Base-by-base conservation (phyloP, 1,140 invertebrate species). In the Psix sp. region DNA sequence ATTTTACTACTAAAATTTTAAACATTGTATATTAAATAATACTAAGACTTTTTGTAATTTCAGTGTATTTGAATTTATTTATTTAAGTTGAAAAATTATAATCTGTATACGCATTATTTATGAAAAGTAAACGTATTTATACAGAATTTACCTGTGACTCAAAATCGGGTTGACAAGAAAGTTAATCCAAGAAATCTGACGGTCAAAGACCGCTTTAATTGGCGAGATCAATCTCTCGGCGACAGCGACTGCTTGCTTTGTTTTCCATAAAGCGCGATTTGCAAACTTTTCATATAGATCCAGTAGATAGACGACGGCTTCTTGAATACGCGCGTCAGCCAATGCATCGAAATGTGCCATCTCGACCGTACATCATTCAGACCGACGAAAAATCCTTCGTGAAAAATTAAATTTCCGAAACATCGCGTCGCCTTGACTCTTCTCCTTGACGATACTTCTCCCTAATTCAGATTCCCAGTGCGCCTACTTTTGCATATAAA, bases 401-500 rank as follows among this genome's bases (percentile, higher is more conserved):
- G 57, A 71, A 75, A 70, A 71, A 66, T 56, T 62, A 71, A 46
- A 54, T 63, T 76, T 71, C 66, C 67, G 56, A 71, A 76, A 71
- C 52, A 36, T 54, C 42, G 66, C 42, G 40, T 70, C 39, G 48
- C 65, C 60, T 67, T 71, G 66, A 60, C 56, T 63, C 39, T 31
- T 57, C 40, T 36, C 73, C 66, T 71, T 71, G 73, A 59, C 54
- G 62, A 24, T 29, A 49, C 35, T 40, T 21, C 65, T 67, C 40
- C 56, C 65, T 65, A 70, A 75, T 68, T 75, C 65, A 65, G 65
- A 70, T 60, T 75, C 60, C 59, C 54, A 45, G 48, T 70, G 65
- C 54, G 54, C 54, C n/a, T 42, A 75, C 60, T 67, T 75, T 75
- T 65, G 73, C 66, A 75, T 75, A 75, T 75, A 75, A 75, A 70